phyloP scores from a whole-genome alignment of 2,797 vertebrate species.

The Sebastes alutus region DNA sequence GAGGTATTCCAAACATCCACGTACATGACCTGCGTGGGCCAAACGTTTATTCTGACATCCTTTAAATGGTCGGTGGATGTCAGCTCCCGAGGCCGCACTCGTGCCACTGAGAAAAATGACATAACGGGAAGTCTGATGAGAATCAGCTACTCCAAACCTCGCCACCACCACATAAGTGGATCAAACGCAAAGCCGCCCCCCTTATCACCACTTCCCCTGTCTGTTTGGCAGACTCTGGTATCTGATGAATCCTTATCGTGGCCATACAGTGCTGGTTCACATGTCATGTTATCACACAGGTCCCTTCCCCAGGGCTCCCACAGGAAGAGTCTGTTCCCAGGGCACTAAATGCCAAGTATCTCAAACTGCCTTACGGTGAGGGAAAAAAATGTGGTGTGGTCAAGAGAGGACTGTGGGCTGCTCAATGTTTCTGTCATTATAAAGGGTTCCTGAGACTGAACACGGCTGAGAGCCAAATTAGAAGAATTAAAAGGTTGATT shows the following conservation, averaged over 20 bases:
- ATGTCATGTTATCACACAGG: conserved; percentile 75
- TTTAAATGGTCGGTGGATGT: conserved; percentile 15
- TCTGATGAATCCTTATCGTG: conserved; percentile 80
- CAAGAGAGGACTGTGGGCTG: conserved; percentile 9
- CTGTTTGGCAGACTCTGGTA: conserved; percentile 76
- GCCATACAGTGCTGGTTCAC: conserved; percentile 78
- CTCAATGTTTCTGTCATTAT: conserved; percentile 2
- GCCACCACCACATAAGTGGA: conserved; percentile 70
- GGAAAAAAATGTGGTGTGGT: conserved; percentile 12
- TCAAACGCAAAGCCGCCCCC: conserved; percentile 70
- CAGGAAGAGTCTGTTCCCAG: conserved; percentile 75
- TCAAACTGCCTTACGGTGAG: conserved; percentile 36
- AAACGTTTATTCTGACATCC: conserved; percentile 9
- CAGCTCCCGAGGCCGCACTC: conserved; percentile 20
- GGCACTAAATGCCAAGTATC: conserved; percentile 68
- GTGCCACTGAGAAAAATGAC: conserved; percentile 61
- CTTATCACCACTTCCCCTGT: conserved; percentile 80
- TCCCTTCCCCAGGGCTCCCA: conserved; percentile 78
- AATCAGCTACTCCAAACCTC: conserved; percentile 67
- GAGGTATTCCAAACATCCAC: background rate
- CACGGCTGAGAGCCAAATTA: background rate
- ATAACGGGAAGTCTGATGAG: conserved; percentile 70
- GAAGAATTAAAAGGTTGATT: background rate
- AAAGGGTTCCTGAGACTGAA: background rate
- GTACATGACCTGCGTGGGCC: background rate